phyloP scores from a whole-genome alignment of 2,888 invertebrate species.

The Drosophila anomelani region DNA sequence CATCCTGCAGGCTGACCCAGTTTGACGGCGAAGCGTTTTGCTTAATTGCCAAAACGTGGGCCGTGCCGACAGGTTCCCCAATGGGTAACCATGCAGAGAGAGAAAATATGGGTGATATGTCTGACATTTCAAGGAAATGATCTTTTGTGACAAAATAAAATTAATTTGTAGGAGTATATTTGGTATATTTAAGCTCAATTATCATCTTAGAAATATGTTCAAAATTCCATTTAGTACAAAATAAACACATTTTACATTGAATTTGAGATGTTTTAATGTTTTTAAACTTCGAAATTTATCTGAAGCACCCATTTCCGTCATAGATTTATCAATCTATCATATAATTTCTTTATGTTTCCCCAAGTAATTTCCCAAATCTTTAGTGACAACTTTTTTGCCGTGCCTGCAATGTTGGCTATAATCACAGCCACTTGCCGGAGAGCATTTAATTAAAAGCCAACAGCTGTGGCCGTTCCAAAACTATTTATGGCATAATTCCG shows the following conservation, averaged over 20 bases:
- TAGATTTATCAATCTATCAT: no score
- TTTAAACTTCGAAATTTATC: no score
- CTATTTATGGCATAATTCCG: conserved; percentile 73
- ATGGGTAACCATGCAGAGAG: conserved; percentile 10
- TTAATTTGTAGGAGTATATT: no score
- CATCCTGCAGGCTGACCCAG: conserved; percentile 49
- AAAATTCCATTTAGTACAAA: no score
- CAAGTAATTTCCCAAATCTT: no score
- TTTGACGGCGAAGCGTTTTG: conserved; percentile 52
- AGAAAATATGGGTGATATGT: not conserved
- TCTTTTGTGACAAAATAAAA: no score
- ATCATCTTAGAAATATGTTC: no score
- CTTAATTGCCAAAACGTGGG: conserved; percentile 73
- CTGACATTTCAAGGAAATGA: fast-evolving
- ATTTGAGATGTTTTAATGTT: no score
- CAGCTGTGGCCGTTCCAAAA: conserved; percentile 54
- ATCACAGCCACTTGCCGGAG: conserved; percentile 43
- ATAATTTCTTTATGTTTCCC: no score
- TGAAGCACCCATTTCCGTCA: no score
- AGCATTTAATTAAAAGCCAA: conserved; percentile 60
- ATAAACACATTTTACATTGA: no score
- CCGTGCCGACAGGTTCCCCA: conserved; percentile 49
- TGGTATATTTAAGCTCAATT: no score
- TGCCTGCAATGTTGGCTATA: conserved; percentile 11
- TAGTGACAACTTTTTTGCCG: not conserved